Base-by-base conservation (phyloP, 2,888 invertebrate species). In the Amphiduros pacificus region DNA sequence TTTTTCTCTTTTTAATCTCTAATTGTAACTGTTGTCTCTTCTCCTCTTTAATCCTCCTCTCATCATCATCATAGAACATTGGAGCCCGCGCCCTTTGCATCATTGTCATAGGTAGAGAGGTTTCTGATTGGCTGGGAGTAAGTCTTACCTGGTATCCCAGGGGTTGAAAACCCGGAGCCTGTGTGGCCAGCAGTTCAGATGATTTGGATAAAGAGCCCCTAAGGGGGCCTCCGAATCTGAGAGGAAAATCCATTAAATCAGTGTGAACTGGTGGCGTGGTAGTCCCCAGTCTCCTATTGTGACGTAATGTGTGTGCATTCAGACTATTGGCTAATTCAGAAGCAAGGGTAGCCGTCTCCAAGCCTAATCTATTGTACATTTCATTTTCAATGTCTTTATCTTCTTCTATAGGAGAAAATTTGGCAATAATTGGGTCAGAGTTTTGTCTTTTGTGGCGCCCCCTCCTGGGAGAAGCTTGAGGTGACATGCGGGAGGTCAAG, bases 1-100 rank as follows among this genome's bases (percentile, higher is more conserved):
- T 85, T 50, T 87, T 83, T n/a, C 88, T 79, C 56, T 86, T 81
- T 14, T 87, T 87, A 63, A 89, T 87, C 75, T 88, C 88, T 49
- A 85, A 85, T 69, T 87, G 86, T 62, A 88, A 84, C 68, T 86
- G 83, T 41, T 85, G 83, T 74, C 87, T 86, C 73, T 87, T 86
- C 71, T 86, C 85, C 70, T 88, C 88, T 48, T 87, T 77, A 24
- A 82, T 83, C 65, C 85, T 72, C 52, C 83, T 78, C 50, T 76
- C 79, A 0, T 71, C 68, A 56, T 75, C 78, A 0, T 72, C 67
- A 58, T 63, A 60, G 59, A 70, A 73, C 14, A 41, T 40, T 17
- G 60, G 63, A n/a, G 61, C 29, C 32, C 58, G 50, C 26, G 57
- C 14, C 26, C 49, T 31, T 20, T 29, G 29, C 14, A 55, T 49